These are phyloP conservation scores for Apocheima hispidaria DNA, from an alignment of 2,888 invertebrate genomes.

Conservation along the genomic window DNA sequence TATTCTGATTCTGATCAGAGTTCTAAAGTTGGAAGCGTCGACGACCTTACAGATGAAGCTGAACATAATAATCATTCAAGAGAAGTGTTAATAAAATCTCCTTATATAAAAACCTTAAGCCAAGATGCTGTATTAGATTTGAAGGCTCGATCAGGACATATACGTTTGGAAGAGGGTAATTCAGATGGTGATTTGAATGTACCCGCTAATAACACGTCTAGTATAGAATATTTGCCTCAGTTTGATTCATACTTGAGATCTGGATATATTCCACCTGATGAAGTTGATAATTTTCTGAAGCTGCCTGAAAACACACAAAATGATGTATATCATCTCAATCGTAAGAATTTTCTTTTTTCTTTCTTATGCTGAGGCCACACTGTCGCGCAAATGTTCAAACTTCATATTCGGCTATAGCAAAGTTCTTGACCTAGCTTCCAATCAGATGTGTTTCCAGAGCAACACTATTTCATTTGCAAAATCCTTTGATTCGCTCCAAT, in stretches of 20 bases:
- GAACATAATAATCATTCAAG: not conserved
- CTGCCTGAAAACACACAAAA: not conserved
- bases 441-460: no score
- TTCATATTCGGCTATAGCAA: no score
- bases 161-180: not conserved
- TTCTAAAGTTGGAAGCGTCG: not conserved
- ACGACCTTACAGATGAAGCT: not conserved
- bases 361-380: not conserved
- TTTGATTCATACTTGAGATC: conserved; percentile 1
- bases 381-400: not conserved
- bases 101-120: not conserved
- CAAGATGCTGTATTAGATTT: conserved; percentile 24
- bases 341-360: conserved; percentile 12
- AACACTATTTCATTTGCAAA: no score
- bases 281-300: not conserved
- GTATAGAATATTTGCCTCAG: not conserved
- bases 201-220: not conserved
- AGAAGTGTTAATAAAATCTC: conserved; percentile 6
- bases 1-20: not conserved
- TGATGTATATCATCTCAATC: not conserved
- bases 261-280: conserved; percentile 2
- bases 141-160: conserved; percentile 22
- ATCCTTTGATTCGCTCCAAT: no score
- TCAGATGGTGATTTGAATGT: not conserved
- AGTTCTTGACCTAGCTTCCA: no score